phyloP scores from a whole-genome alignment of 2,113 vertebrate species.

The Rhinolophus ferrumequinum region DNA sequence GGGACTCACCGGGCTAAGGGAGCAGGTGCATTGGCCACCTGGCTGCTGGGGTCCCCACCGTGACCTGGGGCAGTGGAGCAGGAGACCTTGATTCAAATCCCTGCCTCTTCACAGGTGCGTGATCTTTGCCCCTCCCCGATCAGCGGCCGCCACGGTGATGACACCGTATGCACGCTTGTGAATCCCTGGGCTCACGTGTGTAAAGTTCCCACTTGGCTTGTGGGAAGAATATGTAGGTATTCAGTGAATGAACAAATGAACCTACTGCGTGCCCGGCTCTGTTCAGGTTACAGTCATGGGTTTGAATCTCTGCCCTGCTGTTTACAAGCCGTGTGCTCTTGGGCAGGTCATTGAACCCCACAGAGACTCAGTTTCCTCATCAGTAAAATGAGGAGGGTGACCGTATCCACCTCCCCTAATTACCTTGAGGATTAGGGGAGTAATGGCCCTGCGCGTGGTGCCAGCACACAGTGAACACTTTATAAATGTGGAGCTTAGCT shows the following conservation, averaged over 20 bases:
- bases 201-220: not conserved
- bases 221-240: not conserved
- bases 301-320: not conserved
- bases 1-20: accelerated
- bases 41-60: not conserved
- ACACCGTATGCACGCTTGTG: not conserved
- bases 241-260: not conserved
- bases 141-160: accelerated
- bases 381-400: not conserved
- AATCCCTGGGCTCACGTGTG: not conserved
- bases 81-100: not conserved
- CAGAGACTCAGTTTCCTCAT: not conserved
- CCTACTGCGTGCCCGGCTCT: not conserved
- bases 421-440: not conserved
- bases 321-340: not conserved
- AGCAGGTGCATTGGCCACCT: too few relatives aligned
- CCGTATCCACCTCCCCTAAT: not conserved
- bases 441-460: not conserved
- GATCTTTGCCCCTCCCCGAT: not conserved
- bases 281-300: not conserved
- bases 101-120: not conserved
- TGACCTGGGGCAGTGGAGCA: accelerated
- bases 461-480: not conserved
- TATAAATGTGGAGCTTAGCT: not conserved
- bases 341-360: not conserved